These are phyloP conservation scores for Sarcoramphus papa DNA, from an alignment of 2,797 vertebrate genomes.

Conservation along the genomic window DNA sequence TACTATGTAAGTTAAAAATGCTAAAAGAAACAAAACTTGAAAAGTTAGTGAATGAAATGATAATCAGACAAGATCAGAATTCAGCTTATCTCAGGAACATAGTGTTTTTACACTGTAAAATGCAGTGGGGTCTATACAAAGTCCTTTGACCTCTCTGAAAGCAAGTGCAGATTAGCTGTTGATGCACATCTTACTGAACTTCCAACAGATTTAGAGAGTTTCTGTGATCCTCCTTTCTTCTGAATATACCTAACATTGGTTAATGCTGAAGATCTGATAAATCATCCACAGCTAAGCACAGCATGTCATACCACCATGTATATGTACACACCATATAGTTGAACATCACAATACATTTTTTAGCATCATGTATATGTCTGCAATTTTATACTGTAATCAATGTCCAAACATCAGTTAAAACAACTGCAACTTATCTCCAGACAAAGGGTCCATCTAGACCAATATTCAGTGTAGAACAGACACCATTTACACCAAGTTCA, in stretches of 20 bases:
- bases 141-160: neutral
- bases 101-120: neutral
- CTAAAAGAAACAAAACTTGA: neutral
- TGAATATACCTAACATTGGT: neutral
- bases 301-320: neutral
- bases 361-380: neutral
- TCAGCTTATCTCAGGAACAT: neutral
- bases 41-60: neutral
- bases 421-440: neutral
- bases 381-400: neutral
- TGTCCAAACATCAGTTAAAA: neutral
- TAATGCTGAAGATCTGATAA: neutral
- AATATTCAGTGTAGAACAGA: neutral
- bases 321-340: neutral
- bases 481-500: neutral
- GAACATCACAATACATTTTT: neutral
- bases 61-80: neutral
- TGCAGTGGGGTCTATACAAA: neutral
- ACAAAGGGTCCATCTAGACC: neutral
- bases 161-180: neutral
- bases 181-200: neutral
- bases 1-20: neutral
- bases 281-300: neutral
- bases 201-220: neutral
- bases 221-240: neutral